Base-by-base conservation (phyloP, 2,888 invertebrate species). In the Aphodius granarius region DNA sequence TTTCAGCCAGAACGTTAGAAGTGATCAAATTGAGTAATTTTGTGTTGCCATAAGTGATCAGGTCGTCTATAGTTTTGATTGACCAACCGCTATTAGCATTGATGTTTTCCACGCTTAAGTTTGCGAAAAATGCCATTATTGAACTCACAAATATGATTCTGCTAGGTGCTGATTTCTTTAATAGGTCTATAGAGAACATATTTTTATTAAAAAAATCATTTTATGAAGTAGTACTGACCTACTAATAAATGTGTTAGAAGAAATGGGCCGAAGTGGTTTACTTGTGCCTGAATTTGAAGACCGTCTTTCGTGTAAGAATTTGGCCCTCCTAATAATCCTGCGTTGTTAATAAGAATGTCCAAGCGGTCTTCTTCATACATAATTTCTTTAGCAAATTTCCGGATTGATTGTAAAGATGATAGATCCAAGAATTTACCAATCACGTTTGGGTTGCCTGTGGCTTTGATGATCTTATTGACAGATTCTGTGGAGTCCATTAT, bases 211-310 rank as follows among this genome's bases (percentile, higher is more conserved):
- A 43, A 9, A 43, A 23, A 23, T 23, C 23, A 5, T 23, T 43
- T 43, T 3, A 9, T 43, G 6, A 9, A 43, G 68, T 63, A 78
- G 63, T 72, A 76, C 79, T 86, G 78, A 79, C 91, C 90, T 1
- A 90, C 81, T 0, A 94, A 84, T 0, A 94, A 88, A 75, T 92
- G 87, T 0, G 94, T 94, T 73, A 94, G 86, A 19, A 94, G 85
- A 83, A 94, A 94, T 9, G 91, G 92, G 4, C 93, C 93, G 81
- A 92, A 91, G 82, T 94, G 91, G 80, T 94, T 94, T 16, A 92
- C 89, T 79, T 92, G 92, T 88, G 93, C 90, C 66, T 89, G 89
- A 16, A 88, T 83, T 20, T 92, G 89, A 23, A 93, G 87, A 0
- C 92, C 93, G 80, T 94, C 92, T 76, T 88, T 88, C 0, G 92